phyloP scores from a whole-genome alignment of 2,888 invertebrate species.

The Branchipolynoe longqiensis region DNA sequence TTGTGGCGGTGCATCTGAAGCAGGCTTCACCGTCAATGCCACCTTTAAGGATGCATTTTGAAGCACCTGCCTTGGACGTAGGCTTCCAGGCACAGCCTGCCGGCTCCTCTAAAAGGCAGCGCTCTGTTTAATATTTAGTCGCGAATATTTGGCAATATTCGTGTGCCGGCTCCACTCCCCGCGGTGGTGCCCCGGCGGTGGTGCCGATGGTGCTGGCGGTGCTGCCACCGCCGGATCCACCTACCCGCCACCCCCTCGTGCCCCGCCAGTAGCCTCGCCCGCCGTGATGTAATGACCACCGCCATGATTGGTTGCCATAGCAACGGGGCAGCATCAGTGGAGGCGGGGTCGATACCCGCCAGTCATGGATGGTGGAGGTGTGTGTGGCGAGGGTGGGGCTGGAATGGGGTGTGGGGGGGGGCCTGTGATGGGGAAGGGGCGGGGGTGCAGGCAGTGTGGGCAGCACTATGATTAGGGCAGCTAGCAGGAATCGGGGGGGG shows the following conservation, averaged over 20 bases:
- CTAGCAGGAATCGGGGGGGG: too few relatives aligned
- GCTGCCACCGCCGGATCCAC: background rate
- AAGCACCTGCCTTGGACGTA: too few relatives aligned
- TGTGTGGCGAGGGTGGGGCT: background rate
- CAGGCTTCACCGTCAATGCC: too few relatives aligned
- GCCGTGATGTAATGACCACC: conserved; percentile 43
- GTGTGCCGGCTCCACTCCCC: too few relatives aligned
- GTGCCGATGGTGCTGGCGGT: background rate
- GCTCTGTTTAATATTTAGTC: too few relatives aligned
- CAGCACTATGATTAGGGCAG: background rate
- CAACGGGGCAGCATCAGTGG: conserved; percentile 16
- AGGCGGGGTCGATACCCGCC: background rate
- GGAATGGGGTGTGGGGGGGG: background rate
- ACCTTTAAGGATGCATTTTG: too few relatives aligned
- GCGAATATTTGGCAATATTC: too few relatives aligned
- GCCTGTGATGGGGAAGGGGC: background rate
- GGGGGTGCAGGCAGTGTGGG: conserved; percentile 19
- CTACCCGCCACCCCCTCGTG: conserved; percentile 11
- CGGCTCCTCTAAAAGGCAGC: too few relatives aligned
- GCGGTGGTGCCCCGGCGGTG: too few relatives aligned
- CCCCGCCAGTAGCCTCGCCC: background rate
- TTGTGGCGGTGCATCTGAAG: too few relatives aligned
- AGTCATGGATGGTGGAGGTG: background rate
- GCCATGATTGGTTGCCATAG: conserved; percentile 37
- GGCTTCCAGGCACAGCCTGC: too few relatives aligned